Percentiles rank a stretch among this genome's conserved stretches.
Conservation (phyloP, 2,113 vertebrate species). For the Pomatostomus ruficeps region DNA sequence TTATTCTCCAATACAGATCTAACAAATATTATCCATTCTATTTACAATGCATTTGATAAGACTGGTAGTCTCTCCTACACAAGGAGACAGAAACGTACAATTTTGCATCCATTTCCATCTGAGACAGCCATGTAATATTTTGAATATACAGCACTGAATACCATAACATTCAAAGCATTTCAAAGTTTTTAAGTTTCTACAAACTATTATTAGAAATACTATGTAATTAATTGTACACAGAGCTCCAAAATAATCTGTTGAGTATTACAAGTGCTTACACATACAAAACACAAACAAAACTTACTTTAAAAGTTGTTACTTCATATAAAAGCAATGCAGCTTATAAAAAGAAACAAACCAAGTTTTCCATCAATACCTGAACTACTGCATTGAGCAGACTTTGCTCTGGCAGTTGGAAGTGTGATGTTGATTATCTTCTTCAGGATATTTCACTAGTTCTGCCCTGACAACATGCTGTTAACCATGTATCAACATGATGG, state of each 20-base stretch:
- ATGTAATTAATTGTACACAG: background rate
- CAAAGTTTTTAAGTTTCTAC: background rate
- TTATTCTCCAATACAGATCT: background rate
- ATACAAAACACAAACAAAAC: background rate
- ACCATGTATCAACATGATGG: constrained; percentile 45
- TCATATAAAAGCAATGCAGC: background rate
- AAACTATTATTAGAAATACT: background rate
- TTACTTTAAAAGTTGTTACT: background rate
- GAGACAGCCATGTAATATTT: background rate
- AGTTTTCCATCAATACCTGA: constrained; percentile 68
- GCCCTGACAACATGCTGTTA: constrained; percentile 92
- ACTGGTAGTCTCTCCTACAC: background rate
- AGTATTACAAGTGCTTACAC: background rate
- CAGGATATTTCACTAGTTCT: constrained; percentile 90
- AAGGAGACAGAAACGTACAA: background rate
- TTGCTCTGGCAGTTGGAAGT: constrained; percentile 85
- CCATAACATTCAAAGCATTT: background rate
- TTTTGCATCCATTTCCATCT: background rate
- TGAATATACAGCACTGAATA: background rate
- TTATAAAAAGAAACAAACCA: background rate
- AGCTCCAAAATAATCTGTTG: background rate
- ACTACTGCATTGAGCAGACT: constrained; percentile 91
- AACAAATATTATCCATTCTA: background rate
- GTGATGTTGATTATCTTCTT: constrained; percentile 81
- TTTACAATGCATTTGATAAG: background rate